These are phyloP conservation scores for Ancistrus triradiatus DNA, from an alignment of 2,113 vertebrate genomes.

Conservation along the genomic window DNA sequence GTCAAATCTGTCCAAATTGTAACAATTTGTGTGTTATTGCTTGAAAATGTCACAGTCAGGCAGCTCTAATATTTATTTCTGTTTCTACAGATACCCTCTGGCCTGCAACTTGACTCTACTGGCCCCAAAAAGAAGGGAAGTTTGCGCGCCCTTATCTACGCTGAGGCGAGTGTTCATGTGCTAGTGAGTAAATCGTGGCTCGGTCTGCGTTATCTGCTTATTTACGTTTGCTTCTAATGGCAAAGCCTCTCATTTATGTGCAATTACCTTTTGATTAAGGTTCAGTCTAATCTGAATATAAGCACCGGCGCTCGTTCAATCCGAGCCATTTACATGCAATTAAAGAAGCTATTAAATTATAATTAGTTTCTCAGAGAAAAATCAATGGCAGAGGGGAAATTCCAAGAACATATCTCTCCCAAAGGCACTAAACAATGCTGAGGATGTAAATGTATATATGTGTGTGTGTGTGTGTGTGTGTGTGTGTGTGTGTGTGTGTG, in stretches of 20 bases:
- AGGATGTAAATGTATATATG: no score
- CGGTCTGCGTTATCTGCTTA: not conserved
- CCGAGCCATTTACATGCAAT: conserved; percentile 67
- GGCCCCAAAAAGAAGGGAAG: no score
- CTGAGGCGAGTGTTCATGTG: no score
- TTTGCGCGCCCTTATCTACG: no score
- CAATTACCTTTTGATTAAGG: conserved; percentile 67
- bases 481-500: conserved; percentile 9
- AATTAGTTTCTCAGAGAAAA: conserved; percentile 60
- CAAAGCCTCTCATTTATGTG: conserved; percentile 54
- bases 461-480: not conserved
- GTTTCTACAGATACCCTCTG: no score
- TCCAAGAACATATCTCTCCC: conserved; percentile 1
- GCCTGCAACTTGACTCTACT: no score
- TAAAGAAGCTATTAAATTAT: conserved; percentile 66
- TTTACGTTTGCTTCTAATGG: conserved; percentile 36
- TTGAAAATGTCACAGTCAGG: no score
- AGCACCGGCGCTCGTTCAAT: conserved; percentile 64
- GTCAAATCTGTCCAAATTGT: no score
- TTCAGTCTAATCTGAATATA: conserved; percentile 67
- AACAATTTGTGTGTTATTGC: no score
- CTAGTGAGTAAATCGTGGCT: no score
- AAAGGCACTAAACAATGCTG: not conserved
- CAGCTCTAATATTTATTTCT: no score
- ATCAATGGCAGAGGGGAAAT: conserved; percentile 47